Evolutionary conservation across 1,140 invertebrate species (phyloP), one percentile per base, ranked within the genome.

Genomic region (Coboldia fuscipes): DNA sequence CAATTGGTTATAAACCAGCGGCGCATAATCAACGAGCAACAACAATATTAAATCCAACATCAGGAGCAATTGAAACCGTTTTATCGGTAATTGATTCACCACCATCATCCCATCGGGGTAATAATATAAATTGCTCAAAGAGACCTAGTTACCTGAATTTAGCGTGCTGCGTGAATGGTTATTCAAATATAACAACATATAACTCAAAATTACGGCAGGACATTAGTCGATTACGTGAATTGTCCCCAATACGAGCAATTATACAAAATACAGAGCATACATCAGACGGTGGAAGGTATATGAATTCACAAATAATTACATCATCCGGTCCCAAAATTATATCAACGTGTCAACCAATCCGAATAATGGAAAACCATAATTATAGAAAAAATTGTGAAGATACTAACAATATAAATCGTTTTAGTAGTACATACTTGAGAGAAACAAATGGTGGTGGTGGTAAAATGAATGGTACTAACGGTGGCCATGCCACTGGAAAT

Each of bases 151-250:
- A 90, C 51, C 56, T 90, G 29, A 79, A 76, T 46, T 58, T 90
- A 33, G 81, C 84, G 32, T 86, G 84, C 50, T 83, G 80, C 13
- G 80, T 89, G 18, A 86, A 79, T 57, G 85, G 85, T 8, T 90
- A 90, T 50, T 79, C 76, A 1, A 77, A 76, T 43, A 66, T 79
- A 30, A 82, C 73, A 9, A 78, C 77, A 37, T 86, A 86, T 63
- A 74, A 80, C 47, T 76, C 75, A 1, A 74, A 76, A 46, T 54
- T 77, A 16, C 60, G 76, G 22, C 72, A 77, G 50, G 72, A 73
- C 28, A 62, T 72, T 21, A 66, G 68, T 29, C 65, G 63, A 43
- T 72, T 68, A 43, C 60, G 62, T 40, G 75, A 70, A 56, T 72
- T 65, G 37, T 75, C 66, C 38, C 75, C 68, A 37, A 75, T 64